Evolutionary conservation across 2,113 vertebrate species (phyloP), one percentile per base, ranked within the genome.

Genomic region (Ammodytes dubius): DNA sequence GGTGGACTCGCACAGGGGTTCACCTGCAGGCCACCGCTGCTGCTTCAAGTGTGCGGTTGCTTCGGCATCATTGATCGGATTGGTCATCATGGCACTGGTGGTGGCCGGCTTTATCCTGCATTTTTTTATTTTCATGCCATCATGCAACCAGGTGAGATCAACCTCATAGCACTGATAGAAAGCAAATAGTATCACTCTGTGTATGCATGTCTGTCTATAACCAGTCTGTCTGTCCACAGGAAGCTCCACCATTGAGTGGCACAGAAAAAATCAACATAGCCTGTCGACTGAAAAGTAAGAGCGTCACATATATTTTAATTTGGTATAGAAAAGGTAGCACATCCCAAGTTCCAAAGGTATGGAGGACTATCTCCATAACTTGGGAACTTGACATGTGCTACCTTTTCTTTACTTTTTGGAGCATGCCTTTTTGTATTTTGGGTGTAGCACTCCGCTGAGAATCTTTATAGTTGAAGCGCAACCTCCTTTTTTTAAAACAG

Each of bases 91-190:
- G n/a, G 57, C 19, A 46, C 53, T 83, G 15, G 19, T 67, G 35
- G 19, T 67, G 35, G 63, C 0, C 0, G 45, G 4, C n/a, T 59
- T 88, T 9, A 2, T 73, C 27, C 15, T 83, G 46, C 1, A 60
- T 13, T 4, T 5, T 17, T 63, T 78, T 10, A 0, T 73, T 10
- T 59, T 50, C 19, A 15, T 0, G 3, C n/a, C 70, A 10, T 43
- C 70, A 3, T 66, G 70, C 42, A 68, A 17, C 14, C 74, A 76
- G 92, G 92, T 93, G 40, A 90, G 88, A 60, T 86, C 66, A 7
- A 10, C 3, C 1, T 59, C 19, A 40, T 0, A 49, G 17, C 8
- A 37, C 0, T 52, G 1, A 54, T 13, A 19, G 27, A 72, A 71
- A 65, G 4, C 12, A 14, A 43, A 1, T 15, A 17, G 1, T 2